A percentile compares a stretch with the other conserved stretches of the same genome.
phyloP scores from a whole-genome alignment of 2,797 vertebrate species.

The Ceryle rudis region DNA sequence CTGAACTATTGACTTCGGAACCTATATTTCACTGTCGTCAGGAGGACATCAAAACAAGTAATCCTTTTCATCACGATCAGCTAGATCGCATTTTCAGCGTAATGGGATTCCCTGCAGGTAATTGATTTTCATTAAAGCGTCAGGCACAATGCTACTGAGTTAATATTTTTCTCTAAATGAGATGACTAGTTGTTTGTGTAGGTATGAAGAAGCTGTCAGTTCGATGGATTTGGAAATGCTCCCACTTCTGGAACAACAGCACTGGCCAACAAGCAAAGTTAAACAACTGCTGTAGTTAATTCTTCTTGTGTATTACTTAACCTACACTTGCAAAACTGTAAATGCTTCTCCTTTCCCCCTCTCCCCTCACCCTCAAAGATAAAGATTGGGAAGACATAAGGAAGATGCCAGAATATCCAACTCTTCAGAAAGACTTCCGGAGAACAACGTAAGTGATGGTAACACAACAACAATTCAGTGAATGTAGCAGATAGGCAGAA shows the following conservation, averaged over 20 bases:
- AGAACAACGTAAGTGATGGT: conserved; percentile 92
- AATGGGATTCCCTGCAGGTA: conserved; percentile 99
- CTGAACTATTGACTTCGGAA: conserved; percentile 95
- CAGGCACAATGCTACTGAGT: neutral
- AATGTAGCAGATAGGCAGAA: neutral
- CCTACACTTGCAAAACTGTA: neutral
- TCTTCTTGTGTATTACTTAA: conserved; percentile 8
- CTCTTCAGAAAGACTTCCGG: conserved; percentile 97
- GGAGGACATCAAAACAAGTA: conserved; percentile 99
- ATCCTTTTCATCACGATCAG: conserved; percentile 98
- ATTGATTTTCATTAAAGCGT: conserved; percentile 61
- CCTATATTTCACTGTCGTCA: conserved; percentile 99
- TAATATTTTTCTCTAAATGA: neutral
- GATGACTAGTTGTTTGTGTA: neutral
- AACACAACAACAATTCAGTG: neutral
- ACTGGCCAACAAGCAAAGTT: neutral
- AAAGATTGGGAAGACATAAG: conserved; percentile 99
- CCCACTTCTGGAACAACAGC: neutral
- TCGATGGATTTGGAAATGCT: conserved; percentile 32
- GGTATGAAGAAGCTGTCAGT: neutral
- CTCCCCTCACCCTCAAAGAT: conserved; percentile 77
- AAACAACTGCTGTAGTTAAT: neutral
- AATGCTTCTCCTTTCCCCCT: conserved; percentile 14
- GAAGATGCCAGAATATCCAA: conserved; percentile 98
- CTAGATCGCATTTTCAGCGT: conserved; percentile 98